These are phyloP conservation scores for Clunio marinus DNA, from an alignment of 2,888 invertebrate species.

Conservation along the genomic window DNA sequence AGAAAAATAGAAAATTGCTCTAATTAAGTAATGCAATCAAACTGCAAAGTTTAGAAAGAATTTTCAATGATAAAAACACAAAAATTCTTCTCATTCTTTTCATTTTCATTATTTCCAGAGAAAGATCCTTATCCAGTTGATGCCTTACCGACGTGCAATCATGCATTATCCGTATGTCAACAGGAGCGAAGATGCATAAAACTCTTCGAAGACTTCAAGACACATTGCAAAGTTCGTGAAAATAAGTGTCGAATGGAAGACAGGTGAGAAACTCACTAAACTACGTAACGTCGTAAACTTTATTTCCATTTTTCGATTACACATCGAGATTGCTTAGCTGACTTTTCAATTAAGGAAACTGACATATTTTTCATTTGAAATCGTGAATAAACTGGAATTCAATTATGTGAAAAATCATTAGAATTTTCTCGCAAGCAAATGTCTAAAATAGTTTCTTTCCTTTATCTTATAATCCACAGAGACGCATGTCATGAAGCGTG, in stretches of 20 bases:
- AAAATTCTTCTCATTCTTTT: background rate
- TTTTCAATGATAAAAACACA: no score
- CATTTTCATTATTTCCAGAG: slow-evolving; percentile 51
- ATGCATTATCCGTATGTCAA: slow-evolving; percentile 80
- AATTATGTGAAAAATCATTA: background rate
- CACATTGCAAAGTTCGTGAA: slow-evolving; percentile 79
- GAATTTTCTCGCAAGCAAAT: slow-evolving; percentile 19
- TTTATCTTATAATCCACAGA: slow-evolving; percentile 53
- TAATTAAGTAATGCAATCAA: background rate
- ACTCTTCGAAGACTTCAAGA: slow-evolving; percentile 80
- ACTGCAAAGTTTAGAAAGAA: background rate
- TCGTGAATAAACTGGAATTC: no score
- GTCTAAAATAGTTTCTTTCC: no score
- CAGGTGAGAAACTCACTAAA: slow-evolving; percentile 56
- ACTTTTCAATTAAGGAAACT: slow-evolving; percentile 4
- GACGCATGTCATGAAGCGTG: slow-evolving; percentile 82
- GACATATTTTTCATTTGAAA: background rate
- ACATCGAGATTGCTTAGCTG: background rate
- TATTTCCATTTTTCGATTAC: background rate
- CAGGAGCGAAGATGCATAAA: slow-evolving; percentile 75
- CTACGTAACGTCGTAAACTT: no score
- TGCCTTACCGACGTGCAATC: slow-evolving; percentile 84
- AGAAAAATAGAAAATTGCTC: background rate
- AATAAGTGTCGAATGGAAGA: slow-evolving; percentile 86
- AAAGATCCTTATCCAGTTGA: slow-evolving; percentile 87